Evolutionary conservation across 1,140 invertebrate genomes (phyloP).

Genomic region (Ceratosolen fusciceps): DNA sequence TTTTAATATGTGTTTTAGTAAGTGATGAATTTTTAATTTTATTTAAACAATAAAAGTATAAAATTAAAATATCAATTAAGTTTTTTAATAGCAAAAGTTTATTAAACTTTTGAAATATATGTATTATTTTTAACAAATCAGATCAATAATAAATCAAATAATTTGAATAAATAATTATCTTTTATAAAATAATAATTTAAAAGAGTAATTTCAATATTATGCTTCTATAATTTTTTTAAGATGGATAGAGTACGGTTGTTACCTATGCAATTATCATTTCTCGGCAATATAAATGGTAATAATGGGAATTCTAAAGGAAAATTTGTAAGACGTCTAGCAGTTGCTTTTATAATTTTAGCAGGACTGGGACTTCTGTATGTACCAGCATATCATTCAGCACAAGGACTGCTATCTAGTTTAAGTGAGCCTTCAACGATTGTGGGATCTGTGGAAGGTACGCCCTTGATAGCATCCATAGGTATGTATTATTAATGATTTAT

Average conservation of each 20-base stretch:
- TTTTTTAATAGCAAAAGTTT: neutral
- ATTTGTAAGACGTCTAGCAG: slow-evolving; percentile 61
- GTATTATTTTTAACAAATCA: neutral
- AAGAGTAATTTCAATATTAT: neutral
- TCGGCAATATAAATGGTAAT: slow-evolving; percentile 51
- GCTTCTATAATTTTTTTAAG: slow-evolving; percentile 46
- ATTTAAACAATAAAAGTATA: slow-evolving; percentile 3
- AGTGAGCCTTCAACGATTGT: slow-evolving; percentile 64
- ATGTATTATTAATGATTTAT: slow-evolving; percentile 51
- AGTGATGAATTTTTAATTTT: neutral
- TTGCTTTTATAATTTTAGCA: slow-evolving; percentile 65
- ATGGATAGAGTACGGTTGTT: slow-evolving; percentile 61
- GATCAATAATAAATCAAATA: neutral
- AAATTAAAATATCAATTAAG: neutral
- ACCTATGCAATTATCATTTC: slow-evolving; percentile 60
- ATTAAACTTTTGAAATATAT: neutral
- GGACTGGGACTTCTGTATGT: slow-evolving; percentile 66
- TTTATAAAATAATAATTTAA: neutral
- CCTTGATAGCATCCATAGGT: slow-evolving; percentile 63
- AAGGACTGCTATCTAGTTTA: slow-evolving; percentile 65
- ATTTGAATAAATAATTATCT: neutral
- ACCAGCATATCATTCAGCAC: slow-evolving; percentile 68
- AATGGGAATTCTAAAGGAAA: slow-evolving; percentile 58
- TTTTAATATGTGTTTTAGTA: neutral
- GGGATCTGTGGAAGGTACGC: slow-evolving; percentile 57